Evolutionary conservation across 2,888 invertebrate genomes (phyloP).

Genomic region (Polyommatus icarus): DNA sequence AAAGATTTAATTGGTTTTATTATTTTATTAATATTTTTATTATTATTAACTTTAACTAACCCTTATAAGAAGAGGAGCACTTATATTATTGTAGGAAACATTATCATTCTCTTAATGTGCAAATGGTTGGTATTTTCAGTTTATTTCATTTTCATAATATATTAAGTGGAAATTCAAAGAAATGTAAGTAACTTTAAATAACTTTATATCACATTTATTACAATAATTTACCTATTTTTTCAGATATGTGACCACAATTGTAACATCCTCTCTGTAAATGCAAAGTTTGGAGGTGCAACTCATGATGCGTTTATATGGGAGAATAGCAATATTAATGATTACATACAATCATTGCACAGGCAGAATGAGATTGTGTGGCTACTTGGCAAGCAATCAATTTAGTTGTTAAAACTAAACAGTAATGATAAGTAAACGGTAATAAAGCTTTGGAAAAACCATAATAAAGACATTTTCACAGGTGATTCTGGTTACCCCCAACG

Average conservation of each 20-base stretch:
- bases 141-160: neutral
- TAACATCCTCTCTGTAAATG: conserved; percentile 33
- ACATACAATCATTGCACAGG: conserved; percentile 31
- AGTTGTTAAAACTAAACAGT: neutral
- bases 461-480: neutral
- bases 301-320: conserved; percentile 36
- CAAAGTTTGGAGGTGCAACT: conserved; percentile 36
- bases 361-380: conserved; percentile 7
- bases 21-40: too few species aligned
- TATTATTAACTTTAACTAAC: too few species aligned
- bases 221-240: conserved; percentile 23
- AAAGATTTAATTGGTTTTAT: too few species aligned
- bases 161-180: neutral
- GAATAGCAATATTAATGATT: conserved; percentile 30
- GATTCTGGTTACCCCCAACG: conserved; percentile 13
- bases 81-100: conserved; percentile 40
- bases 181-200: too few species aligned
- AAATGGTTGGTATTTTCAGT: conserved; percentile 39
- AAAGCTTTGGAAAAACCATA: neutral
- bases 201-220: too few species aligned
- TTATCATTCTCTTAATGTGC: conserved; percentile 44
- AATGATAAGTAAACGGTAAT: neutral
- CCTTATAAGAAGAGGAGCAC: too few species aligned
- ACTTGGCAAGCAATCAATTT: neutral
- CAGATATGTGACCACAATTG: conserved; percentile 34